phyloP scores from a whole-genome alignment of 30 jellyfish, hydroid and myxozoan genomes.

The Nemopilema nomurai region DNA sequence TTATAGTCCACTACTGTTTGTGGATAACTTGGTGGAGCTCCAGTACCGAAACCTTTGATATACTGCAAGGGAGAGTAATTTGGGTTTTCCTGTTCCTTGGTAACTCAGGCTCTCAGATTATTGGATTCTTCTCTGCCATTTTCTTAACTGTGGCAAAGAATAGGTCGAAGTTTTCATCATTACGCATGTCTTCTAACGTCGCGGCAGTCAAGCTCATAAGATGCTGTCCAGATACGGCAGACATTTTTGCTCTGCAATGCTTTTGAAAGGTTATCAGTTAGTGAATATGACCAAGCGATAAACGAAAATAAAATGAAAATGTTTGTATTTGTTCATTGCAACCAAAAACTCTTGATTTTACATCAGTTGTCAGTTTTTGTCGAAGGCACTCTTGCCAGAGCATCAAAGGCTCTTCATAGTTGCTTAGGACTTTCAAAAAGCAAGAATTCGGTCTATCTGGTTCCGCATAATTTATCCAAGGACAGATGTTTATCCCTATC shows the following conservation, averaged over 20 bases:
- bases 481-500: constrained; percentile 21
- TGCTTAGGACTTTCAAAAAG: constrained; percentile 30
- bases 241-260: constrained; percentile 55
- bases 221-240: constrained; percentile 61
- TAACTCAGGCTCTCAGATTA: too few relatives aligned
- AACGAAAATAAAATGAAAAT: constrained; percentile 45
- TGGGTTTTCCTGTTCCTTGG: too few relatives aligned
- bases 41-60: too few relatives aligned
- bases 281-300: too few relatives aligned
- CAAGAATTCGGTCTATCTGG: constrained; percentile 60
- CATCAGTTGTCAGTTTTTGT: constrained; percentile 31
- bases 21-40: too few relatives aligned
- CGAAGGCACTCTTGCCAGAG: constrained; percentile 56
- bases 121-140: constrained; percentile 26
- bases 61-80: too few relatives aligned
- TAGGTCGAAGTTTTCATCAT: constrained; percentile 19
- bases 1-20: constrained; percentile 48
- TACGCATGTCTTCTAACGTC: constrained; percentile 55
- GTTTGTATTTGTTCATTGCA: constrained; percentile 55
- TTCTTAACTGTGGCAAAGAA: constrained; percentile 17
- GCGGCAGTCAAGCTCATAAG: constrained; percentile 34
- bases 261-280: constrained; percentile 54
- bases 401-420: constrained; percentile 7
- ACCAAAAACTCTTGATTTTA: constrained; percentile 58
- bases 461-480: constrained; percentile 58